Conservation (phyloP, 2,888 invertebrate genomes). For the Amaurobius ferox region DNA sequence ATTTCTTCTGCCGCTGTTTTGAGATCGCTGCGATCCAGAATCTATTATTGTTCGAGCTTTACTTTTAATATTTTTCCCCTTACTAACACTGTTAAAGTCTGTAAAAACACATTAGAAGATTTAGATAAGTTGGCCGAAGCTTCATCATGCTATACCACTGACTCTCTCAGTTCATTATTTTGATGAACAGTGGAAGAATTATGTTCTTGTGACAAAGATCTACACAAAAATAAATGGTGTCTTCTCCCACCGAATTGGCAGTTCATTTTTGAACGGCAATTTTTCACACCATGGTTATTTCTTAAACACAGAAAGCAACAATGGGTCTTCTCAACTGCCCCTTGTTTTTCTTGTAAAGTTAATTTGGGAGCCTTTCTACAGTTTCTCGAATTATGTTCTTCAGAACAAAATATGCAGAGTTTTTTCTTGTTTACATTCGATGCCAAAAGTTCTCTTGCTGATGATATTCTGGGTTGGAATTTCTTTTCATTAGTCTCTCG, state of each 20-base stretch:
- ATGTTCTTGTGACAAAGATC: conserved; percentile 1
- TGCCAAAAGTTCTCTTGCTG: background rate
- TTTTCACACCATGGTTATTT: background rate
- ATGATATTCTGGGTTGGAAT: too few relatives aligned
- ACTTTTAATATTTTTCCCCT: background rate
- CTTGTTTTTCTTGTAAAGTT: too few relatives aligned
- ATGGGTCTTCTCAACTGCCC: background rate
- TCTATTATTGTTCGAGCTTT: background rate
- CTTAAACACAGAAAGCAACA: background rate
- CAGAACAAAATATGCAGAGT: background rate
- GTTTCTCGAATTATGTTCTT: too few relatives aligned
- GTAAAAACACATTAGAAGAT: conserved; percentile 10
- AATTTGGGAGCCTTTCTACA: too few relatives aligned
- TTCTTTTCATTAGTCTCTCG: too few relatives aligned
- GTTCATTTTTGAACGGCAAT: background rate
- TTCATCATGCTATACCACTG: conserved; percentile 9
- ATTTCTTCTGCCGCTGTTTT: too few relatives aligned
- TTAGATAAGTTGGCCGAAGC: conserved; percentile 17
- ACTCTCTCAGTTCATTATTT: too few relatives aligned
- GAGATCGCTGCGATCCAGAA: too few relatives aligned
- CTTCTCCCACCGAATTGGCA: background rate
- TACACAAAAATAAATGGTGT: too few relatives aligned
- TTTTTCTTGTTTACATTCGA: too few relatives aligned
- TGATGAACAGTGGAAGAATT: too few relatives aligned
- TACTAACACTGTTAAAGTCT: conserved; percentile 10